phyloP scores from a whole-genome alignment of 2,888 invertebrate species.

The Perdita meconis region DNA sequence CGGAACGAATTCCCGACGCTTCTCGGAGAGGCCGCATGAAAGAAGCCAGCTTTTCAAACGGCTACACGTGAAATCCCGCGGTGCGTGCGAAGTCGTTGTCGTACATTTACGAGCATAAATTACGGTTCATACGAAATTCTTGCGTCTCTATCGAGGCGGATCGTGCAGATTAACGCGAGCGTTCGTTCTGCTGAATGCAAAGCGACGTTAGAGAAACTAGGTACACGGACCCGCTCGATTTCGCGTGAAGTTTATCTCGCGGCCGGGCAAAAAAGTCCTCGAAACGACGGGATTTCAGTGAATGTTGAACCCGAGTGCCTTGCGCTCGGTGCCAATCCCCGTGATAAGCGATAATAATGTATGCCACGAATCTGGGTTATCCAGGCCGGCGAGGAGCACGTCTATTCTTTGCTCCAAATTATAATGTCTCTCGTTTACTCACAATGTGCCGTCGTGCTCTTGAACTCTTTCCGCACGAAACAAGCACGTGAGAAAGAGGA shows the following conservation, averaged over 20 bases:
- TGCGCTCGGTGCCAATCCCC: slow-evolving; percentile 18
- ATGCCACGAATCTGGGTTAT: slow-evolving; percentile 47
- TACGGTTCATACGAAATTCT: slow-evolving; percentile 27
- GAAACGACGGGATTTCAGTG: background rate
- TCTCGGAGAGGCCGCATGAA: slow-evolving; percentile 13
- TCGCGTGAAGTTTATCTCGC: background rate
- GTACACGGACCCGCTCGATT: background rate
- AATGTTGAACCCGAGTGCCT: slow-evolving; percentile 1
- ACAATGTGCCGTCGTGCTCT: slow-evolving; percentile 23
- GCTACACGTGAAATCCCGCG: slow-evolving; percentile 28
- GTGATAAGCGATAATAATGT: slow-evolving; percentile 50
- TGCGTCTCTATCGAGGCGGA: slow-evolving; percentile 14
- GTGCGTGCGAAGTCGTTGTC: slow-evolving; percentile 1
- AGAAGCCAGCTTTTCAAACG: slow-evolving; percentile 42
- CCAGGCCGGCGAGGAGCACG: background rate
- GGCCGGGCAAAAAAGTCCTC: background rate
- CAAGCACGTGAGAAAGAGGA: slow-evolving; percentile 56
- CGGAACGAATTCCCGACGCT: slow-evolving; percentile 40
- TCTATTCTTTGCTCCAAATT: slow-evolving; percentile 45
- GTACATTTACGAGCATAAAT: slow-evolving; percentile 30
- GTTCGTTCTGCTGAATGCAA: background rate
- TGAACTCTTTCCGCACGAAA: slow-evolving; percentile 42
- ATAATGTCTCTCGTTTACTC: slow-evolving; percentile 39
- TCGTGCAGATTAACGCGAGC: background rate
- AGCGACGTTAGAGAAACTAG: background rate